Evolutionary conservation across 2,797 vertebrate species (phyloP), one percentile per base, ranked within the genome.

Genomic region (Nothura maculosa): DNA sequence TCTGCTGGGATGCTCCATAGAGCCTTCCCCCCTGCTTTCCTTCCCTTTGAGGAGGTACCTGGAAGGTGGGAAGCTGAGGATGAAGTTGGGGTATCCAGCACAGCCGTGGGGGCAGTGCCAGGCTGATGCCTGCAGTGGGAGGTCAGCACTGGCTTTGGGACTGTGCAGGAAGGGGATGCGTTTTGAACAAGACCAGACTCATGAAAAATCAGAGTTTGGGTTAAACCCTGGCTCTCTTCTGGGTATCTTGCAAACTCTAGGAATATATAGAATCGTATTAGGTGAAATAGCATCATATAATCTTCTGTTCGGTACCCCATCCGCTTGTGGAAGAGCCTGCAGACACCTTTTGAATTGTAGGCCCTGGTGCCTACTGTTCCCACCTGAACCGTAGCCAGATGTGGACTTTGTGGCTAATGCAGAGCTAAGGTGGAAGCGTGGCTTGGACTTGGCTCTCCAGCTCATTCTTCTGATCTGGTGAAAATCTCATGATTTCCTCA

Each of bases 111-210:
- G 34, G 48, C 11, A 36, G 24, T 12, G 34, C n/a, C 32, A 50
- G 19, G 25, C 32, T 25, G 10, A 8, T 17, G 17, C 24, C 9
- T 18, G 19, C 27, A 11, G 45, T 12, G 9, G 17, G 13, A 17
- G 45, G 45, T 18, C 48, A 34, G 19, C 24, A 5, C 20, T 19
- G 9, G 12, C 24, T 68, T 67, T 27, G 14, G 17, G 66, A 24
- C 32, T 68, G n/a, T 15, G 7, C 1, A 6, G 36, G 45, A 18
- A 19, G 34, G 64, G 81, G 84, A 95, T 72, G 63, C 8, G 10
- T 66, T 92, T 27, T 66, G 62, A 85, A 69, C 50, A 50, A 87
- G 85, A 47, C 62, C 60, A 58, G 74, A 36, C 60, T 92, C 66
- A 76, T 77, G 48, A 4, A 25, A 32, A 12, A 36, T 36, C 1